Evolutionary conservation across 2,797 vertebrate species (phyloP), one percentile per base, ranked within the genome.

Genomic region (Cynodonichthys magdalenae): DNA sequence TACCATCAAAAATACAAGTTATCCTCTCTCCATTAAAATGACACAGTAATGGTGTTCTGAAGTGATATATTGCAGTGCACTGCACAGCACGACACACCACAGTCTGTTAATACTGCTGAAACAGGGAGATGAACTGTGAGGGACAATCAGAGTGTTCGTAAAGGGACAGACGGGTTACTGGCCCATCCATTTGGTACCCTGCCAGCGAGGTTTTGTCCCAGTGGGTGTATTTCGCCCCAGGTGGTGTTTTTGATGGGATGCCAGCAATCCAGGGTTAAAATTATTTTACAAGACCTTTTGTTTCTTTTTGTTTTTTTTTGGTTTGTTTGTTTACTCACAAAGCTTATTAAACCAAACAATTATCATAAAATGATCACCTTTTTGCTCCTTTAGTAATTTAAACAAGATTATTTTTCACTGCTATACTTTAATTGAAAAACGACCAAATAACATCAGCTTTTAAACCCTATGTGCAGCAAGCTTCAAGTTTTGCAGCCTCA

Each of bases 71-170:
- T n/a, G 17, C 17, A n/a, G 24, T 39, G 31, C 34, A 20, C 34
- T 54, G 36, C 31, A 54, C 53, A 41, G 53, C 53, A 54, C 20
- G 34, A 14, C 9, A 15, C 19, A 54, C 34, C 53, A 31, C 20
- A 58, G 41, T 46, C 55, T 31, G 42, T 58, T 39, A 54, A 54
- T 20, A 41, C 14, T 8, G 11, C 27, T 31, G 5, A 29, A 45
- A 46, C n/a, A 12, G 11, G 55, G 27, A 46, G 27, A 19, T 46
- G 27, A 58, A 17, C n/a, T 46, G 3, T 31, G 12, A 31, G 17
- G n/a, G 42, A 46, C 17, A 58, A 46, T 1, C 8, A 36, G 45
- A 46, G 2, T 6, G 27, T 27, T 20, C 55, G 12, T 45, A 58
- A 57, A 45, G 17, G 39, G 24, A 56, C 20, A 44, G 41, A 28